These are phyloP conservation scores for Merops nubicus DNA, from an alignment of 2,113 vertebrate genomes.

Conservation along the genomic window DNA sequence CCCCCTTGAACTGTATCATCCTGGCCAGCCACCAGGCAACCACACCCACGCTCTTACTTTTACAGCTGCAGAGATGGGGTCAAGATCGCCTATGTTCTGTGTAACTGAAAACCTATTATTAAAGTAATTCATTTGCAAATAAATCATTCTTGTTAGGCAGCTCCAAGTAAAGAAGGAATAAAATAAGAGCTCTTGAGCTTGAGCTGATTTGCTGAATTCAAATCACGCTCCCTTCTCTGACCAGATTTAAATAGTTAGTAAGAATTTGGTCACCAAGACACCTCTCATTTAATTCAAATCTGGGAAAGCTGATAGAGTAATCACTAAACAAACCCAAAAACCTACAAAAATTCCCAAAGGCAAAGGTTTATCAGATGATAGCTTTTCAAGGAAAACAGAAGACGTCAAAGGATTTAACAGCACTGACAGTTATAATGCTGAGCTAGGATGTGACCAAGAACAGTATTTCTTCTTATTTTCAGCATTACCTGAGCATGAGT, in stretches of 20 bases:
- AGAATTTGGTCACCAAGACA: not conserved
- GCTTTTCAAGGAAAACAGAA: not conserved
- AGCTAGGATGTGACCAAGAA: not conserved
- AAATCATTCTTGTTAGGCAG: slow-evolving; percentile 7
- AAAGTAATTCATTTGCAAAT: slow-evolving; percentile 51
- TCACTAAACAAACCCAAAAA: not conserved
- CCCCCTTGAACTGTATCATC: slow-evolving; percentile 53
- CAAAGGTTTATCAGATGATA: not conserved
- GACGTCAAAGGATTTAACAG: not conserved
- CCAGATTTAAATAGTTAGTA: not conserved
- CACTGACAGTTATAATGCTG: not conserved
- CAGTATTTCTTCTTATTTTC: not conserved
- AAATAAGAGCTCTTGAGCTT: not conserved
- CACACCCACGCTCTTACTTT: slow-evolving; percentile 57
- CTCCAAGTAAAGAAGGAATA: not conserved
- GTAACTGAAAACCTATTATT: slow-evolving; percentile 3
- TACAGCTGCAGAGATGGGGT: slow-evolving; percentile 49
- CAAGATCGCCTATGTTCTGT: not conserved
- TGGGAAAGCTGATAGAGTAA: rapidly evolving
- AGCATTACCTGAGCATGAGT: not conserved
- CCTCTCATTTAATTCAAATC: not conserved
- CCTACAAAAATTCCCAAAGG: not conserved
- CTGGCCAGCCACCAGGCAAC: slow-evolving; percentile 56
- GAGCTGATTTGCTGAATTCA: not conserved
- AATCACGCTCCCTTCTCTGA: not conserved